phyloP scores from a whole-genome alignment of 2,888 invertebrate genomes.

The Matsumyia berberina region DNA sequence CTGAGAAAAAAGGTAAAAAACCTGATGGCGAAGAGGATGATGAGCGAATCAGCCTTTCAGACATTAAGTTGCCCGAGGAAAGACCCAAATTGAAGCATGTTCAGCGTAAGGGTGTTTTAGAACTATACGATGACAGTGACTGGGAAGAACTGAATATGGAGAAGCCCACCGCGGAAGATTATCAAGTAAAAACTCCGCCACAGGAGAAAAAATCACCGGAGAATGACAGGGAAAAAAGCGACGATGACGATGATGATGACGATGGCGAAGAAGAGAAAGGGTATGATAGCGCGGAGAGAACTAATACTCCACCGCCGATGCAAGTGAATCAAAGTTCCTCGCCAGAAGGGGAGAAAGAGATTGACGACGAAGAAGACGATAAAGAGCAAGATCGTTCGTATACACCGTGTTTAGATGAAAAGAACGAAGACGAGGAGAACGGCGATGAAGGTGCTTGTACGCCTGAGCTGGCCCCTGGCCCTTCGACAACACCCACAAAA shows the following conservation, averaged over 20 bases:
- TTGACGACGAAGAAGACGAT: slow-evolving; percentile 56
- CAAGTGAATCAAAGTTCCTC: slow-evolving; percentile 4
- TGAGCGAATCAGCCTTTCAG: slow-evolving; percentile 72
- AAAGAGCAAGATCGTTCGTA: slow-evolving; percentile 89
- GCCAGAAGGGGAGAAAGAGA: slow-evolving; percentile 33
- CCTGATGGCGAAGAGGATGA: slow-evolving; percentile 75
- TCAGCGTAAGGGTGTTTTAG: slow-evolving; percentile 84
- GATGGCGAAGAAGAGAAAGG: slow-evolving; percentile 17
- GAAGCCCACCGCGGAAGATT: slow-evolving; percentile 78
- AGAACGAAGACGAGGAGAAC: slow-evolving; percentile 80
- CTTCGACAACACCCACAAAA: slow-evolving; percentile 4
- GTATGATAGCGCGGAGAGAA: slow-evolving; percentile 56
- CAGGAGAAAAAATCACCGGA: slow-evolving; percentile 34
- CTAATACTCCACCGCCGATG: slow-evolving; percentile 31
- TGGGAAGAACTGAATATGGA: slow-evolving; percentile 83
- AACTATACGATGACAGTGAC: slow-evolving; percentile 86
- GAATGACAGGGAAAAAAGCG: slow-evolving; percentile 80
- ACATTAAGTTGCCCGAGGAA: slow-evolving; percentile 77
- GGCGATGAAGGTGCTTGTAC: slow-evolving; percentile 61
- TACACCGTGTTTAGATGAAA: slow-evolving; percentile 90
- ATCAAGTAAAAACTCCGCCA: slow-evolving; percentile 39
- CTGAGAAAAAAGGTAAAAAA: slow-evolving; percentile 58
- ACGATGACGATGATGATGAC: slow-evolving; percentile 23
- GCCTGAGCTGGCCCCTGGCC: slow-evolving; percentile 52
- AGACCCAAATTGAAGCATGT: slow-evolving; percentile 79